Evolutionary conservation across 2,113 vertebrate species (phyloP), one percentile per base, ranked within the genome.

Genomic region (Irena cyanogastra): DNA sequence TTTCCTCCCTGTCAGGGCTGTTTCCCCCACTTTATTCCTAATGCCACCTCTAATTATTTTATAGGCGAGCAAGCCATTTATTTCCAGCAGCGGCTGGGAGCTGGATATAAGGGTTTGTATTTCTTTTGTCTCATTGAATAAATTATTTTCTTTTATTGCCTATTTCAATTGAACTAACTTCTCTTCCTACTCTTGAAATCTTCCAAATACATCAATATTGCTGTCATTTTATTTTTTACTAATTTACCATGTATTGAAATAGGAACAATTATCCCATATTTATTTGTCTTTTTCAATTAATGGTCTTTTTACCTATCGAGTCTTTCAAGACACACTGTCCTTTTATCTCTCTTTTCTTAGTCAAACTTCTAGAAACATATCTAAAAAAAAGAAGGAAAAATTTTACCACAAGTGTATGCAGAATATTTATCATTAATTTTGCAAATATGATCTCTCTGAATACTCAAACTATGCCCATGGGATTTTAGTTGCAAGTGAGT

Each of bases 281-380:
- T 56, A 35, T 70, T 69, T 52, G 4, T 35, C 19, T 87, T 79
- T 60, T 65, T 45, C 19, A 66, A 53, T 83, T 82, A 82, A 78
- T 3, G 31, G 10, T 22, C 24, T 83, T 87, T 86, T 33, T 33
- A 65, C 13, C 4, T 45, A 27, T 9, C 26, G 70, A 50, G 27
- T 18, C 14, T 86, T 91, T 83, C 28, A 77, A 66, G 27, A 42
- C 9, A 39, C 0, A 0, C 3, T 65, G 5, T 39, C 4, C 6
- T 64, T 76, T 78, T 49, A 64, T 14, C 9, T 45, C 22, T 35
- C 17, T 75, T 54, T 39, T 26, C 33, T 66, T 53, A 24, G 2
- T 41, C 39, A 33, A 50, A 50, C 9, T 74, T 52, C 8, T 23
- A 69, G 19, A 72, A 82, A 24, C 10, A 5, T 22, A 16, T 54